A percentile compares a stretch with the other conserved stretches of the same genome.
Evolutionary conservation across 2,113 vertebrate genomes (phyloP).

Genomic region (Elgaria multicarinata): DNA sequence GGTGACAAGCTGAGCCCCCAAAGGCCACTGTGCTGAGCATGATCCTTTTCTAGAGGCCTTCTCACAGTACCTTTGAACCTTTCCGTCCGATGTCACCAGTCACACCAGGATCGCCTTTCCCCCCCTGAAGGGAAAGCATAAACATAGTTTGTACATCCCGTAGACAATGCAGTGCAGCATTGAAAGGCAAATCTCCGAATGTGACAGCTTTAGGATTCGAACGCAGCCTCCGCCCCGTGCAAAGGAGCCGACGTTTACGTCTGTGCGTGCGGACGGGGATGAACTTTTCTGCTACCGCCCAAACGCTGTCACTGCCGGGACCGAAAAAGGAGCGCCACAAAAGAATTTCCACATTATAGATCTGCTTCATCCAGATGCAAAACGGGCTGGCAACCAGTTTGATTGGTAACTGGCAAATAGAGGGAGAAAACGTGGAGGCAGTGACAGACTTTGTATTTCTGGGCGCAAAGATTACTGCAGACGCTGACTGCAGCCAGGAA

Average conservation of each 20-base stretch:
- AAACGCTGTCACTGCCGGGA: neutral
- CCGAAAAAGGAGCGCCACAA: neutral
- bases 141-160: neutral
- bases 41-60: neutral
- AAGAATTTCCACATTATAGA: neutral
- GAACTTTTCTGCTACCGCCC: neutral
- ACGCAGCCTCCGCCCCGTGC: neutral
- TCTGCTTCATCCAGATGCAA: neutral
- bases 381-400: too few relatives aligned
- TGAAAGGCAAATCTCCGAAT: neutral
- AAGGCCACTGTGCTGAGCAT: too few relatives aligned
- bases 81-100: conserved; percentile 79
- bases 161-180: too few relatives aligned
- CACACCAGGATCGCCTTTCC: conserved; percentile 79
- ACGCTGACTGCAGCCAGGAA: too few relatives aligned
- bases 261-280: neutral
- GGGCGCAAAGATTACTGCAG: too few relatives aligned
- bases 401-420: too few relatives aligned
- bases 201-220: too few relatives aligned
- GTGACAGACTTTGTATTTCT: too few relatives aligned
- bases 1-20: neutral
- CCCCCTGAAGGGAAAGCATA: conserved; percentile 75
- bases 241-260: neutral
- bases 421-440: too few relatives aligned
- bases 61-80: conserved; percentile 81